A percentile compares a stretch with the other conserved stretches of the same genome.
These are phyloP conservation scores for Hydrocynus forskahlii DNA, from an alignment of 2,797 vertebrate species.

Conservation along the genomic window DNA sequence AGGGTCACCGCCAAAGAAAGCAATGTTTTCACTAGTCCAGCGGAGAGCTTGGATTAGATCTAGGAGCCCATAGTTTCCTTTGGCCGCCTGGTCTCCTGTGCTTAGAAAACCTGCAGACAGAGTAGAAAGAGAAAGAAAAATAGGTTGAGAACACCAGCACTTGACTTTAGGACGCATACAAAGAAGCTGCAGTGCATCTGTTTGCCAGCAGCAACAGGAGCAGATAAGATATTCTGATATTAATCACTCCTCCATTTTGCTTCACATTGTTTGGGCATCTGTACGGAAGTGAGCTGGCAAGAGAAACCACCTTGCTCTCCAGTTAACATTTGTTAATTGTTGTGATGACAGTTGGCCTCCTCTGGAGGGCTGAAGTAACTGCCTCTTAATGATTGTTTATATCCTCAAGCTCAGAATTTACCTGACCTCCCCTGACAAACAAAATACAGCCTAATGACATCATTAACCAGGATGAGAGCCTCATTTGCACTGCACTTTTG, in stretches of 20 bases:
- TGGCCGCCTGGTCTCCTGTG: conserved; percentile 97
- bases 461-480: conserved; percentile 32
- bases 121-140: conserved; percentile 32
- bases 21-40: conserved; percentile 99
- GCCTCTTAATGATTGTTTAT: conserved; percentile 51
- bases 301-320: conserved; percentile 3
- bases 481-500: conserved; percentile 35
- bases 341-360: conserved; percentile 40
- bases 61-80: conserved; percentile 97
- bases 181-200: background rate
- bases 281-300: background rate
- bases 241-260: conserved; percentile 5
- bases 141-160: background rate
- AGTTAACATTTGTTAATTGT: conserved; percentile 48
- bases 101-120: conserved; percentile 90
- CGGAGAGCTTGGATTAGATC: conserved; percentile 97
- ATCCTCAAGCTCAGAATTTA: conserved; percentile 30
- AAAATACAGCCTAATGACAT: conserved; percentile 37
- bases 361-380: conserved; percentile 44
- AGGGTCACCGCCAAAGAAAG: conserved; percentile 96
- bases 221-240: background rate
- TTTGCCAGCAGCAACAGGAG: background rate
- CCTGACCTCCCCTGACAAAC: conserved; percentile 43
- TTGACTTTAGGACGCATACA: conserved; percentile 9
- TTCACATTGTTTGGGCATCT: background rate